Conservation (phyloP, 2,888 invertebrate genomes). For the Helobdella robusta region DNA sequence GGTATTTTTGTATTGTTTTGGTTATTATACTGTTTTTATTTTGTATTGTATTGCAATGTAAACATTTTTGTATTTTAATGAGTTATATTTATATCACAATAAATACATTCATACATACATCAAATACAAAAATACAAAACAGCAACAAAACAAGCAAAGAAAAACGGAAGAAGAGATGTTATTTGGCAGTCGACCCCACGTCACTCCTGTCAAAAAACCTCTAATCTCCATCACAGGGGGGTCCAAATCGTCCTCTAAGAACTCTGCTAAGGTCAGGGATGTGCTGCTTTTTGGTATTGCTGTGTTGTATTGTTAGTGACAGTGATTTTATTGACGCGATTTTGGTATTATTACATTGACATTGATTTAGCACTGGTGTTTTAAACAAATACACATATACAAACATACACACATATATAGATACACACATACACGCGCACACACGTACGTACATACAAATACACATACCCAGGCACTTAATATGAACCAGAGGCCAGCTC, state of each 20-base stretch:
- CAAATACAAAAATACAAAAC: neutral
- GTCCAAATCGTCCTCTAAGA: neutral
- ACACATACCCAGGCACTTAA: too few species aligned
- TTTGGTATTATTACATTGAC: too few species aligned
- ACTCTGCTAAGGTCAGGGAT: too few species aligned
- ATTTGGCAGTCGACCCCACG: neutral
- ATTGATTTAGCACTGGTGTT: too few species aligned
- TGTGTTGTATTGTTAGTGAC: too few species aligned
- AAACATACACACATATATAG: too few species aligned
- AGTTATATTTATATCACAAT: neutral
- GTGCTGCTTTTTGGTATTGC: too few species aligned
- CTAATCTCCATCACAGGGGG: neutral
- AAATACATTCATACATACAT: neutral
- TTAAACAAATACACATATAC: too few species aligned
- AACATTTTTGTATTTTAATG: neutral
- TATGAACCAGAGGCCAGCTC: too few species aligned
- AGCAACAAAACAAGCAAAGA: conserved; percentile 13
- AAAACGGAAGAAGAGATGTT: conserved; percentile 7
- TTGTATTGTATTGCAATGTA: neutral
- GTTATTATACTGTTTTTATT: neutral
- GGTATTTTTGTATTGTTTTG: neutral
- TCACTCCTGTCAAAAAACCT: conserved; percentile 14
- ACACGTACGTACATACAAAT: too few species aligned
- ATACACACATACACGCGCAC: too few species aligned
- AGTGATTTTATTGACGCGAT: too few species aligned